These are phyloP conservation scores for Eidolon dupreanum DNA, from an alignment of 2,797 vertebrate genomes.

Conservation along the genomic window DNA sequence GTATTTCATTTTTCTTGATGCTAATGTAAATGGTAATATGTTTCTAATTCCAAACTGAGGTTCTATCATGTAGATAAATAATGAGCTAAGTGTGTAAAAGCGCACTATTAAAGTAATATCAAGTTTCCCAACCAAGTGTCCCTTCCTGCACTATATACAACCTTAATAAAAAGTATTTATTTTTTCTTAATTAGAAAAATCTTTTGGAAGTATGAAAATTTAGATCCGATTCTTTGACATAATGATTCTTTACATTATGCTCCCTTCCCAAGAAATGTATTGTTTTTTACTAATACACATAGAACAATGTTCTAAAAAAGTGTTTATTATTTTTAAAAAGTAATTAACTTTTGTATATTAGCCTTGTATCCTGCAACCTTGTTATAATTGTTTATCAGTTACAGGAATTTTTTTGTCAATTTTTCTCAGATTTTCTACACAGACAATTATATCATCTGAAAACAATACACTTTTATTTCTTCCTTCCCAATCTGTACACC, in stretches of 20 bases:
- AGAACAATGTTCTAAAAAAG: neutral
- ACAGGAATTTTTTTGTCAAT: neutral
- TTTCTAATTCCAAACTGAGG: slow-evolving; percentile 5
- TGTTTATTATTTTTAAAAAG: neutral
- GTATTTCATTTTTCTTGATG: neutral
- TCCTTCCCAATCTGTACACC: neutral
- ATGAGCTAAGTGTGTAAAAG: slow-evolving; percentile 65
- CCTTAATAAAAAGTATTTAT: slow-evolving; percentile 60
- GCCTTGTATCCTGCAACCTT: neutral
- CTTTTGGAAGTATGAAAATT: slow-evolving; percentile 42
- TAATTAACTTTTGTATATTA: neutral
- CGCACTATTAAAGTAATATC: slow-evolving; percentile 5
- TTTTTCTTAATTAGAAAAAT: slow-evolving; percentile 64
- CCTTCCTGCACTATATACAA: slow-evolving; percentile 60
- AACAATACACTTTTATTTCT: neutral
- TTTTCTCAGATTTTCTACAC: neutral
- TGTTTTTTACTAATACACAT: slow-evolving; percentile 41
- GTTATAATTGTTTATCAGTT: neutral
- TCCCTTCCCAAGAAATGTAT: neutral
- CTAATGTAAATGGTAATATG: neutral
- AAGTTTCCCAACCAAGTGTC: slow-evolving; percentile 47
- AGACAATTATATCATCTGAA: neutral
- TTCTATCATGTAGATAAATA: slow-evolving; percentile 15
- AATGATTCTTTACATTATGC: neutral
- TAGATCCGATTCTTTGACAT: slow-evolving; percentile 46